phyloP scores from a whole-genome alignment of 2,113 vertebrate species.

The Anser cygnoides region DNA sequence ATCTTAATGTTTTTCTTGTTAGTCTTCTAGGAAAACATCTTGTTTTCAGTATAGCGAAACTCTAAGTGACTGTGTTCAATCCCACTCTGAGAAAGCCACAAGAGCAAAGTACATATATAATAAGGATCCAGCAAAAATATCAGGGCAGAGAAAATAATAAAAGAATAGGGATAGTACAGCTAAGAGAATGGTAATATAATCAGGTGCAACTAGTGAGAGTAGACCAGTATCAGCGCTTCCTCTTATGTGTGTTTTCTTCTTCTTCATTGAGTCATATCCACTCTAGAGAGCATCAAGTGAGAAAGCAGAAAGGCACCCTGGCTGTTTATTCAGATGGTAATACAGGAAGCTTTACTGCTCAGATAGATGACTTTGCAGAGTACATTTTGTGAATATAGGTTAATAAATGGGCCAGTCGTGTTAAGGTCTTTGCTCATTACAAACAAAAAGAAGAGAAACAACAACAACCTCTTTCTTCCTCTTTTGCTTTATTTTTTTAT shows the following conservation, averaged over 20 bases:
- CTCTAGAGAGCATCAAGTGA: not conserved
- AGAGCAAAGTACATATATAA: not conserved
- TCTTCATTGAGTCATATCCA: not conserved
- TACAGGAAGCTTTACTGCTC: not conserved
- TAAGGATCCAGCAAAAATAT: not conserved
- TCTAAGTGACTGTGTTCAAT: not conserved
- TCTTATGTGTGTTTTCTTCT: accelerated
- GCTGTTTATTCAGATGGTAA: not conserved
- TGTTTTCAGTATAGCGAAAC: not conserved
- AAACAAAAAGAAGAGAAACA: not conserved
- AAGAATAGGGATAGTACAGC: not conserved
- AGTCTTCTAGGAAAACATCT: not conserved
- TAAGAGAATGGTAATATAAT: not conserved
- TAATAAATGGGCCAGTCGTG: not conserved
- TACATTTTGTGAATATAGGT: not conserved
- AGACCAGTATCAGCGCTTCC: not conserved
- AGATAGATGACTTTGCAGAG: not conserved
- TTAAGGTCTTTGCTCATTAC: not conserved
- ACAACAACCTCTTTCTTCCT: not conserved
- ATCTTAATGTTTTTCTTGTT: not conserved
- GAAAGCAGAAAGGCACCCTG: not conserved
- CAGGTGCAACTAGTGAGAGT: not conserved
- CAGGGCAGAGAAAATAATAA: not conserved
- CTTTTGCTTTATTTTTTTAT: not conserved
- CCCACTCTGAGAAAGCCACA: not conserved